Conservation (phyloP, 1,140 invertebrate genomes). For the Drosophila athabasca region DNA sequence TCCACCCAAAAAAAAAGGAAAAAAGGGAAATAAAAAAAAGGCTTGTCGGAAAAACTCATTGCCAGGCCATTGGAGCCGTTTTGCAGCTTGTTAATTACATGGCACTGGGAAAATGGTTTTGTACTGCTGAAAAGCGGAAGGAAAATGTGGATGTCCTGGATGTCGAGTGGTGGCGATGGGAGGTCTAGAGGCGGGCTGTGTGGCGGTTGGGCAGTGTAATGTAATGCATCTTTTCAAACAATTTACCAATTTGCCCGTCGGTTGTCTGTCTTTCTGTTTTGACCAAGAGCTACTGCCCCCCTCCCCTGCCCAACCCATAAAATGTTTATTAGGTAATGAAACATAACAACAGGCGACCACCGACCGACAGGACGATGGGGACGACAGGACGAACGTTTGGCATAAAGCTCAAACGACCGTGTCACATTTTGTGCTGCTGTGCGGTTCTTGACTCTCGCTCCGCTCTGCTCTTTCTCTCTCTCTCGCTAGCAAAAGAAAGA, state of each 20-base stretch:
- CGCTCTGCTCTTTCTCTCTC: no score
- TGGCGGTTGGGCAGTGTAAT: conserved; percentile 31
- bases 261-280: conserved; percentile 41
- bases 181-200: not conserved
- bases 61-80: conserved; percentile 60
- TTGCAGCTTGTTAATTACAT: conserved; percentile 69
- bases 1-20: not conserved
- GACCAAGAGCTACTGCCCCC: conserved; percentile 27
- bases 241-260: conserved; percentile 67
- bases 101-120: conserved; percentile 32
- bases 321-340: conserved; percentile 80
- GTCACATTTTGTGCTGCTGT: conserved; percentile 52
- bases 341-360: conserved; percentile 68
- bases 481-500: no score
- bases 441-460: no score
- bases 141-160: conserved; percentile 3
- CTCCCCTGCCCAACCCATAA: conserved; percentile 44
- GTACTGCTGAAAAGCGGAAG: conserved; percentile 4
- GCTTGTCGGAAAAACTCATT: conserved; percentile 43
- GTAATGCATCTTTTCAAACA: conserved; percentile 78
- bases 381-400: not conserved
- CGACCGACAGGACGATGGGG: not conserved
- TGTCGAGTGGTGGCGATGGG: not conserved
- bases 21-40: conserved; percentile 3
- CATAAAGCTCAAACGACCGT: conserved; percentile 70